phyloP scores from a whole-genome alignment of 2,797 vertebrate genomes.

The Hydrolagus colliei region DNA sequence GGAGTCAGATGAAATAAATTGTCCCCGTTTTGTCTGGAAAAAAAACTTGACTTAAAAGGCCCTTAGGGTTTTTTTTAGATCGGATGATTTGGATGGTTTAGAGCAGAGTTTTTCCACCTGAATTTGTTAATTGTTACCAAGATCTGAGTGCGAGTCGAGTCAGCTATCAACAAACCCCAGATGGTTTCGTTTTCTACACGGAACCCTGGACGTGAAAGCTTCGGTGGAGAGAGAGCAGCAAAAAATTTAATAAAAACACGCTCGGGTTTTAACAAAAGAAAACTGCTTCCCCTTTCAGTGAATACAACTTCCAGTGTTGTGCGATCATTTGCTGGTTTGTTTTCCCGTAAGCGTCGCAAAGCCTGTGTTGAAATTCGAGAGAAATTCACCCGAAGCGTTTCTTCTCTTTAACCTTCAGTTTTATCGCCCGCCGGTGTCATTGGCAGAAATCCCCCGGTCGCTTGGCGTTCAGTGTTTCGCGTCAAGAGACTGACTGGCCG shows the following conservation, averaged over 20 bases:
- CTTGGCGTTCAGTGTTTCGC: not conserved
- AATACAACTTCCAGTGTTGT: not conserved
- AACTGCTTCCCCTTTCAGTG: not conserved
- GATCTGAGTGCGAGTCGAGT: no score
- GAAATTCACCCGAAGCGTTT: not conserved
- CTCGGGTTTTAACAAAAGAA: no score
- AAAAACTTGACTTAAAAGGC: no score
- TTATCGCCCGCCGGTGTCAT: not conserved
- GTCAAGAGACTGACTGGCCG: not conserved
- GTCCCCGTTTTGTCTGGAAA: no score
- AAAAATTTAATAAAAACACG: no score
- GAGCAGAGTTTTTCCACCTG: no score
- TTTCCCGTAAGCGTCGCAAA: not conserved
- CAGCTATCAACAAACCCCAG: not conserved
- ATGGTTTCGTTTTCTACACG: constrained; percentile 7
- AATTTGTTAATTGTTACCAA: no score
- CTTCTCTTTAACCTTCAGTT: not conserved
- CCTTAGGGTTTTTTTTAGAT: no score
- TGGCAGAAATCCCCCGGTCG: not conserved
- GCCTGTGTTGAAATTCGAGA: not conserved
- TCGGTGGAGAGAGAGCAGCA: no score
- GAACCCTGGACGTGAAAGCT: not conserved
- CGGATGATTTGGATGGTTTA: no score
- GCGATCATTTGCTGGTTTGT: not conserved
- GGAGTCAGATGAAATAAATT: no score